Evolutionary conservation across 2,113 vertebrate genomes (phyloP).

Genomic region (Entomyzon cyanotis): DNA sequence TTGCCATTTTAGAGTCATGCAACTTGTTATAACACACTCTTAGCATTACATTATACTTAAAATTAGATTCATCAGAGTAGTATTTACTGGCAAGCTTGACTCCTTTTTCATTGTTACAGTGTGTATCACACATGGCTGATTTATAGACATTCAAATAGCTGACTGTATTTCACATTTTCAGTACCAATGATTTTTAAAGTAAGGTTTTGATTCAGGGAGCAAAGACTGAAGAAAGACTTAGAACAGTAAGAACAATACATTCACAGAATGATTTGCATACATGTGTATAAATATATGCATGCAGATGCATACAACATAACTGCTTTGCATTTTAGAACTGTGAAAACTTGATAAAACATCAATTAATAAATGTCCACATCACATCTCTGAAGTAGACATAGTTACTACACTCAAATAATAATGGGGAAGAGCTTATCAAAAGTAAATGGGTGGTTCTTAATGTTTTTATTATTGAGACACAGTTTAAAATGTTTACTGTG

Average conservation of each 20-base stretch:
- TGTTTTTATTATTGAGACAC: slow-evolving; percentile 26
- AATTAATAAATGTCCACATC: background rate
- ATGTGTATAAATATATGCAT: background rate
- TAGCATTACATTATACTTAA: slow-evolving; percentile 50
- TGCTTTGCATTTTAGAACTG: background rate
- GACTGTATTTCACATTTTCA: slow-evolving; percentile 60
- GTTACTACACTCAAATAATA: background rate
- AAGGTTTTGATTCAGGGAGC: background rate
- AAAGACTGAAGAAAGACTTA: slow-evolving; percentile 15
- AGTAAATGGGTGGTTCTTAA: background rate
- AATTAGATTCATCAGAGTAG: slow-evolving; percentile 57
- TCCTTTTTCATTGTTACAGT: slow-evolving; percentile 42
- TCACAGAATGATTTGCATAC: background rate
- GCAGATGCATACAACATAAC: background rate
- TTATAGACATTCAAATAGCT: slow-evolving; percentile 54
- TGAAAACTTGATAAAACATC: background rate
- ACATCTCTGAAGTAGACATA: background rate
- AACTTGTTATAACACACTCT: slow-evolving; percentile 24
- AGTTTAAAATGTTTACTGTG: slow-evolving; percentile 50
- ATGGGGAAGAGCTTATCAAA: background rate
- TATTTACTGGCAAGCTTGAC: slow-evolving; percentile 59
- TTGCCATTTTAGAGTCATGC: background rate
- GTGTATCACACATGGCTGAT: slow-evolving; percentile 63
- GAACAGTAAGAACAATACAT: background rate
- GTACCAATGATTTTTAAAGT: slow-evolving; percentile 58